Conservation (phyloP, 2,113 vertebrate genomes). For the Empidonax traillii region DNA sequence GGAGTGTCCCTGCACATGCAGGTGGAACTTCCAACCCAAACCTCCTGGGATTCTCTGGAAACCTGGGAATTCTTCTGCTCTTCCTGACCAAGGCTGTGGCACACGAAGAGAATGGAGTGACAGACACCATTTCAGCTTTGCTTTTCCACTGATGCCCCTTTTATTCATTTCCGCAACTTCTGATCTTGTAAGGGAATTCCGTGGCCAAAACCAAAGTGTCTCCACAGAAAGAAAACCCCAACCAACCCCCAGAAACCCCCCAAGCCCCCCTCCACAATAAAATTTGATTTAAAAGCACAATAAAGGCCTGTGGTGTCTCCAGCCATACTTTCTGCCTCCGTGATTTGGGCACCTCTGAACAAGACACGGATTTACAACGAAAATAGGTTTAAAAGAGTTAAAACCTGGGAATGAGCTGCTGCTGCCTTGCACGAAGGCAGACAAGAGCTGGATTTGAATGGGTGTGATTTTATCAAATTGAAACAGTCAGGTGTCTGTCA, state of each 20-base stretch:
- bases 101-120: neutral
- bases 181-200: neutral
- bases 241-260: neutral
- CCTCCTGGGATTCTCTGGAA: neutral
- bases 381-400: neutral
- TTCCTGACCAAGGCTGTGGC: neutral
- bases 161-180: neutral
- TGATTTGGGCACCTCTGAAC: neutral
- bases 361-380: neutral
- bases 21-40: neutral
- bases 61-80: neutral
- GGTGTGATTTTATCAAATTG: neutral
- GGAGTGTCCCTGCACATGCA: neutral
- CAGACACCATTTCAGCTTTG: neutral
- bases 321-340: neutral
- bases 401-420: neutral
- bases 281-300: neutral
- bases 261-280: neutral
- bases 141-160: neutral
- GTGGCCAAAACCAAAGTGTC: neutral
- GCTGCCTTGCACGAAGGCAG: neutral
- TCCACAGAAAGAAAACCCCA: neutral
- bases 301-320: neutral
- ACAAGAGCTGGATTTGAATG: neutral
- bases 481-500: neutral